phyloP scores from a whole-genome alignment of 2,797 vertebrate species.

The Sternotherus odoratus region DNA sequence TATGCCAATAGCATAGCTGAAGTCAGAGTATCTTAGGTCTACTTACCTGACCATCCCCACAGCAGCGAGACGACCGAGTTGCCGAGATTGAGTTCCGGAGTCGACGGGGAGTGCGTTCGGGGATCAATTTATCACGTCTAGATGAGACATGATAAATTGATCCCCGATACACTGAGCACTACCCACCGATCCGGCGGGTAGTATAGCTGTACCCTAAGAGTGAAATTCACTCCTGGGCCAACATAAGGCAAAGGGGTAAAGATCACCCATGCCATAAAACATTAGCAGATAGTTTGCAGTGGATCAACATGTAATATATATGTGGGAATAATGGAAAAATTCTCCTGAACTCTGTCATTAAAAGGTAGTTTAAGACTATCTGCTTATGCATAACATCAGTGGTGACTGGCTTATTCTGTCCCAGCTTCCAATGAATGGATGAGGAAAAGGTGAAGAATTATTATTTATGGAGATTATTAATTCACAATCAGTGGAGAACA shows the following conservation, averaged over 20 bases:
- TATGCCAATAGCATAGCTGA: no score
- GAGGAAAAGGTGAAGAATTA: neutral
- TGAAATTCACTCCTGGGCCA: neutral
- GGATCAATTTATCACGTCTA: no score
- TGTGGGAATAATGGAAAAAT: neutral
- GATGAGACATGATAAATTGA: no score
- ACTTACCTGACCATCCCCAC: no score
- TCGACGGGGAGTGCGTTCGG: no score
- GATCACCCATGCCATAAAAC: neutral
- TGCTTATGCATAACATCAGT: fast-evolving
- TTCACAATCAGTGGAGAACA: neutral
- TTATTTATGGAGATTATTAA: neutral
- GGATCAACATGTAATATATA: neutral
- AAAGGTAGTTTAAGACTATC: neutral
- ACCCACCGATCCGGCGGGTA: no score
- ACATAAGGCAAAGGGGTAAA: neutral
- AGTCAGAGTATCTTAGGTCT: no score
- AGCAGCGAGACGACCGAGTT: no score
- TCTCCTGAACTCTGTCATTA: neutral
- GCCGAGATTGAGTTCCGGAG: no score
- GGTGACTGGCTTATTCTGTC: neutral
- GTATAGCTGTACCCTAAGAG: no score
- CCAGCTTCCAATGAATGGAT: neutral
- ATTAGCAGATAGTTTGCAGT: neutral
- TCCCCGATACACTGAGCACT: no score